These are phyloP conservation scores for Sternotherus odoratus DNA, from an alignment of 2,797 vertebrate species.

Conservation along the genomic window DNA sequence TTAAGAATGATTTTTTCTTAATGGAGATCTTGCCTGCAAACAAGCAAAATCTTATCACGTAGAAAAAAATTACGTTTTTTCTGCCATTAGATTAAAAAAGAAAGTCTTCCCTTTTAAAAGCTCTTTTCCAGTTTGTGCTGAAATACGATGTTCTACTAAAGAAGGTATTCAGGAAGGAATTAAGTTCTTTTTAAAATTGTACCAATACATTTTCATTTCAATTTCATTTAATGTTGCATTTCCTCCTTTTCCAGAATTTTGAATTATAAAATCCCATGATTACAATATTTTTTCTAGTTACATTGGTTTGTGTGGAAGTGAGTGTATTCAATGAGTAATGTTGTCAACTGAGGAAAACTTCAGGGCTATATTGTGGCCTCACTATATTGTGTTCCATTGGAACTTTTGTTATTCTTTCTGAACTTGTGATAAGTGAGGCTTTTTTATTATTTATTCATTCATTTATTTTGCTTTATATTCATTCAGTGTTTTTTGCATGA, in stretches of 20 bases:
- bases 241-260: not conserved
- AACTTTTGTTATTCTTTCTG: not conserved
- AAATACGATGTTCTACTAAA: not conserved
- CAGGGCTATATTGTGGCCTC: not conserved
- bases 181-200: slow-evolving; percentile 17
- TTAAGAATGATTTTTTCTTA: slow-evolving; percentile 26
- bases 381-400: not conserved
- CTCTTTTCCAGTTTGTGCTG: not conserved
- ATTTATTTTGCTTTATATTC: not conserved
- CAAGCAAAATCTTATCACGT: not conserved
- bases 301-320: slow-evolving; percentile 14
- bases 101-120: slow-evolving; percentile 26
- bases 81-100: not conserved
- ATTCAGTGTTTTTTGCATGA: not conserved
- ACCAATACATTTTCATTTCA: not conserved
- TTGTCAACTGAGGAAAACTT: slow-evolving; percentile 15
- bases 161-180: not conserved
- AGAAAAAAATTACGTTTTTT: slow-evolving; percentile 7
- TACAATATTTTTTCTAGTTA: not conserved
- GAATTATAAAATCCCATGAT: not conserved
- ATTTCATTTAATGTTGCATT: not conserved
- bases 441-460: slow-evolving; percentile 1
- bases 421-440: not conserved
- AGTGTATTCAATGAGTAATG: not conserved
- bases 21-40: slow-evolving; percentile 33